A percentile compares a stretch with the other conserved stretches of the same genome.
These are phyloP conservation scores for Montipora foliosa DNA, from an alignment of 64 coral and sea anemone genomes.

Conservation along the genomic window DNA sequence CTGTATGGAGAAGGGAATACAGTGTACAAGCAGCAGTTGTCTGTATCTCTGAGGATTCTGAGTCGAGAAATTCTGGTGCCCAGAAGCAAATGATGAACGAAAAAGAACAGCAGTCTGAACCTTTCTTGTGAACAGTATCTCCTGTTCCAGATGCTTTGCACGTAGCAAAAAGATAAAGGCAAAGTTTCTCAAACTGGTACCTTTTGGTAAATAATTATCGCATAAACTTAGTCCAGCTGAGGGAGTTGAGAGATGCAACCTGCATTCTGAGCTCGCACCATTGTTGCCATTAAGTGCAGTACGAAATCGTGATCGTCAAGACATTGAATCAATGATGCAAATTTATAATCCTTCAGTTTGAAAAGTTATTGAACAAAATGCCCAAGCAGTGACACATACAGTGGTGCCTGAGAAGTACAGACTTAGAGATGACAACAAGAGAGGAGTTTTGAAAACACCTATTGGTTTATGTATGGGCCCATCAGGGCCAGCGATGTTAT, in stretches of 20 bases:
- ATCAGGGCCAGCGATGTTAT: constrained; percentile 48
- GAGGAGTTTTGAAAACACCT: constrained; percentile 50
- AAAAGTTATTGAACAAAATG: constrained; percentile 25
- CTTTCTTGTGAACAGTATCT: constrained; percentile 37
- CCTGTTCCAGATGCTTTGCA: constrained; percentile 66
- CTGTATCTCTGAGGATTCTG: constrained; percentile 65
- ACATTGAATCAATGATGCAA: constrained; percentile 44
- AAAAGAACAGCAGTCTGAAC: constrained; percentile 50
- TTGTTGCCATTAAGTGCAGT: constrained; percentile 44
- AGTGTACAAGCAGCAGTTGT: constrained; percentile 58
- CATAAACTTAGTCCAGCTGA: constrained; percentile 57
- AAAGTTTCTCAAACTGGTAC: constrained; percentile 74
- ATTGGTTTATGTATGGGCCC: constrained; percentile 51
- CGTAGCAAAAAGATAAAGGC: constrained; percentile 60
- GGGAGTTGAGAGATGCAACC: constrained; percentile 54
- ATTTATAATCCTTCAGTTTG: constrained; percentile 10
- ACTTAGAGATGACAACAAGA: constrained; percentile 58
- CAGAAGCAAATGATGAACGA: constrained; percentile 49
- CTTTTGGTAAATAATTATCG: constrained; percentile 51
- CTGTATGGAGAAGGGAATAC: constrained; percentile 47
- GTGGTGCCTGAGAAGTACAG: constrained; percentile 59
- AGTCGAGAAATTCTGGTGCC: constrained; percentile 73
- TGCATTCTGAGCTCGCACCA: constrained; percentile 48
- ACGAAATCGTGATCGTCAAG: constrained; percentile 62
- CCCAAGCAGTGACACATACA: constrained; percentile 30